Base-by-base conservation (phyloP, 2,113 vertebrate genomes). In the Pithys albifrons region DNA sequence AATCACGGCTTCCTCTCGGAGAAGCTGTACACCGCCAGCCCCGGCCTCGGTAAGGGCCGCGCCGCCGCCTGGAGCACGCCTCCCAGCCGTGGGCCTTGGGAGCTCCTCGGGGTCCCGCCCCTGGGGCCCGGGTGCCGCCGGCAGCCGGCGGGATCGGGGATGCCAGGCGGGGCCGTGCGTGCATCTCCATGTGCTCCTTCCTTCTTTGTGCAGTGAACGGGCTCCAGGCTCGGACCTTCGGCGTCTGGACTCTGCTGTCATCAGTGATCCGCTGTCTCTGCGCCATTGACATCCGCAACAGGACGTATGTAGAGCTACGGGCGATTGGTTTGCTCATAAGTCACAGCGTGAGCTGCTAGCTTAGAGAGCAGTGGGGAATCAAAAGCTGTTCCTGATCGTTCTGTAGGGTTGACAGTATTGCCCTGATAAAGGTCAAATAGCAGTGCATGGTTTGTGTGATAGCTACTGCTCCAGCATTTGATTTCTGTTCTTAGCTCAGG, bases 191-290 rank as follows among this genome's bases (percentile, higher is more conserved):
- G 33, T 83, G 28, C 65, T 75, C 45, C 85, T 84, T 71, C 19
- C 51, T 85, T 90, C 58, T 19, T 45, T 95, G 14, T 85, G 45
- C 91, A 99, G 99, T 99, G 92, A 99, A 99, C 59, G 99, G 99
- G 71, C 99, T 99, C 80, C 99, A 99, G 90, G 99, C 99, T 89
- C 98, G 99, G 77, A 99, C 98, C 27, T 99, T 99, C 93, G 99
- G 99, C 37, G 98, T 99, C 77, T 99, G 99, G 99, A 99, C 99
- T 0, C 95, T 99, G 91, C 96, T 99, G n/a, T 98, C 99, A 0
- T 99, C 99, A 0, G 98, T 99, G 93, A 99, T 99, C 83, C 99
- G 99, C 88, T 99, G 99, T 43, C 97, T 98, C 85, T 99, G 99
- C 85, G 99, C 99, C 92, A 97, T 99, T 24, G 99, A 99, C 93